Percentiles rank a stretch among this genome's conserved stretches.
Evolutionary conservation across 2,113 vertebrate genomes (phyloP).

Genomic region (Cryptotis parvus): DNA sequence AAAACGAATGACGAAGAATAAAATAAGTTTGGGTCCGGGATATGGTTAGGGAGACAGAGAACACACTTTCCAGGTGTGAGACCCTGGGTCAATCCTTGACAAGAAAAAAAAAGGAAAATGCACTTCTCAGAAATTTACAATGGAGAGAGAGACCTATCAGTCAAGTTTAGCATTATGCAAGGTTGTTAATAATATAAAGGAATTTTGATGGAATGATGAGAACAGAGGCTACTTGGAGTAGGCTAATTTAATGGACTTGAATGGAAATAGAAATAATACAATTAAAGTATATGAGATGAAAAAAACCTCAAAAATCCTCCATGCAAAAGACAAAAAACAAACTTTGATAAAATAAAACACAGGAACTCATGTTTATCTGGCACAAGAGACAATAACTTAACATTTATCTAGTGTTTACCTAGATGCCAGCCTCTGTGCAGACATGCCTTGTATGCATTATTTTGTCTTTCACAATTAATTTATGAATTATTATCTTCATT

Average conservation of each 20-base stretch:
- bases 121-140: not conserved
- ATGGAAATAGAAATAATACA: slow-evolving; percentile 17
- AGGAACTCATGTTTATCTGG: not conserved
- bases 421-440: not conserved
- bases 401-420: not conserved
- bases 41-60: too few species aligned
- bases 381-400: too few species aligned
- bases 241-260: slow-evolving; percentile 22
- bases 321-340: slow-evolving; percentile 23
- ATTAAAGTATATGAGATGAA: slow-evolving; percentile 46
- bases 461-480: slow-evolving; percentile 2
- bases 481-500: not conserved
- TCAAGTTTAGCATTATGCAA: not conserved
- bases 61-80: too few species aligned
- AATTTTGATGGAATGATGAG: not conserved
- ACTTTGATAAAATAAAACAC: not conserved
- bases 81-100: too few species aligned
- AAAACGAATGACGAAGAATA: not conserved
- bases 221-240: not conserved
- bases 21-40: not conserved
- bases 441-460: not conserved
- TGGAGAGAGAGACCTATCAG: not conserved
- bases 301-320: not conserved
- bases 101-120: too few species aligned
- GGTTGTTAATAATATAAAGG: too few species aligned